Evolutionary conservation across 92 coral and sea anemone species (phyloP).

Genomic region (Diadumene lineata): DNA sequence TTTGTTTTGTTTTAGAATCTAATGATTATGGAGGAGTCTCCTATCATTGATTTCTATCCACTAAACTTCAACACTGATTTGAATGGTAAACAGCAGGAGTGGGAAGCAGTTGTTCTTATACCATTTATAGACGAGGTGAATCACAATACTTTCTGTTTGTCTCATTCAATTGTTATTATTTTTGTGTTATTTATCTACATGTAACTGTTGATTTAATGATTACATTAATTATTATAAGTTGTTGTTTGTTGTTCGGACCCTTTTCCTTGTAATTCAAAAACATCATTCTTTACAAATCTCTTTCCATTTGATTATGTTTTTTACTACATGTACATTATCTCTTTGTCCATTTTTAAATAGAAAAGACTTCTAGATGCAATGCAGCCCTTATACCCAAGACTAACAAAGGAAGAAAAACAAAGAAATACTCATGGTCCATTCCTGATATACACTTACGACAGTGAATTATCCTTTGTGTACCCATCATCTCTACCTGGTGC

Average conservation of each 20-base stretch:
- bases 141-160: neutral
- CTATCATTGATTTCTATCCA: slow-evolving; percentile 91
- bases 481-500: slow-evolving; percentile 74
- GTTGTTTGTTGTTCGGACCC: too few relatives aligned
- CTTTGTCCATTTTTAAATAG: slow-evolving; percentile 50
- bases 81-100: slow-evolving; percentile 96
- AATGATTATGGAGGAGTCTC: slow-evolving; percentile 97
- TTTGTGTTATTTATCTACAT: neutral
- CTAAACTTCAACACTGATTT: slow-evolving; percentile 87
- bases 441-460: slow-evolving; percentile 69
- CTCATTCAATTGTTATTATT: too few relatives aligned
- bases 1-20: slow-evolving; percentile 62
- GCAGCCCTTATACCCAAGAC: slow-evolving; percentile 72
- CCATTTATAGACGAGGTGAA: slow-evolving; percentile 94
- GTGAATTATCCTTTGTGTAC: slow-evolving; percentile 43
- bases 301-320: too few relatives aligned
- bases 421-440: slow-evolving; percentile 90
- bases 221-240: too few relatives aligned
- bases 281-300: too few relatives aligned
- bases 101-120: slow-evolving; percentile 98
- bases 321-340: too few relatives aligned
- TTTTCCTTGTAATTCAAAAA: too few relatives aligned
- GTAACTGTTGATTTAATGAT: too few relatives aligned
- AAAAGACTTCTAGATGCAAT: slow-evolving; percentile 79
- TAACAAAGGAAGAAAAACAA: slow-evolving; percentile 63